These are phyloP conservation scores for Pecten maximus DNA, from an alignment of 2,888 invertebrate genomes.

Conservation along the genomic window DNA sequence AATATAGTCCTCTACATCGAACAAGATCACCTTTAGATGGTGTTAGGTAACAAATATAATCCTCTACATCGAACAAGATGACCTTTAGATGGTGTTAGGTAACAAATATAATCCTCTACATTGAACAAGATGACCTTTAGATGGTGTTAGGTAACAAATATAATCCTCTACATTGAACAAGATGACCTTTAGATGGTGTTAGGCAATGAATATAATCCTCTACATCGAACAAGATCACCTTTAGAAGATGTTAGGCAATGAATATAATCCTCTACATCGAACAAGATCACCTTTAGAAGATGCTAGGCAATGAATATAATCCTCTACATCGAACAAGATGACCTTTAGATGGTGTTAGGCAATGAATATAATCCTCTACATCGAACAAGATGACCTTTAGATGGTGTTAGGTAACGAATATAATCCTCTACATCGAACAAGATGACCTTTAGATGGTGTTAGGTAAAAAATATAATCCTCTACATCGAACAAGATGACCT, in stretches of 20 bases:
- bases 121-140: neutral
- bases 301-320: neutral
- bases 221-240: too few species aligned
- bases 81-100: neutral
- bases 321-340: neutral
- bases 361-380: neutral
- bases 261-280: too few species aligned
- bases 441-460: neutral
- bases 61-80: neutral
- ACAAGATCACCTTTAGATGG: neutral
- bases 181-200: neutral
- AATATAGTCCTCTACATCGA: neutral
- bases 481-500: neutral
- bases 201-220: too few species aligned
- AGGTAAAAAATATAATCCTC: neutral
- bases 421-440: neutral
- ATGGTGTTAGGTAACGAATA: neutral
- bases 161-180: neutral
- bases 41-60: neutral
- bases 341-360: neutral
- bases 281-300: too few species aligned
- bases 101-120: neutral
- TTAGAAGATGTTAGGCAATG: too few species aligned
- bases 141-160: neutral
- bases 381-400: neutral